Evolutionary conservation across 2,113 vertebrate genomes (phyloP), one percentile per base, ranked within the genome.

Genomic region (Toxotes jaculatrix): DNA sequence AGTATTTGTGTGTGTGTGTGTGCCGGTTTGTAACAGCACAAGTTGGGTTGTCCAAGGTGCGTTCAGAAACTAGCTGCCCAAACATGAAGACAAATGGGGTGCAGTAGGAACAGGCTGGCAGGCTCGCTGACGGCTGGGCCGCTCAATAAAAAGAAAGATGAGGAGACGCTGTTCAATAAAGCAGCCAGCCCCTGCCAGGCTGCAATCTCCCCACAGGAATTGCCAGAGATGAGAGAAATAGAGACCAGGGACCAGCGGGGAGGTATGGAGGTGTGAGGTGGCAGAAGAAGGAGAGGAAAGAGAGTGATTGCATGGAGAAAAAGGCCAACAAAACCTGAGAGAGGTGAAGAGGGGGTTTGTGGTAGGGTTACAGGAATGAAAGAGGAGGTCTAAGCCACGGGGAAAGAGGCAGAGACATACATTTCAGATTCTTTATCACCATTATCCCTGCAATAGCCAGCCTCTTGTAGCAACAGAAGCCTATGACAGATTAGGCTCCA

Each of bases 81-180:
- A 90, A 90, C 89, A 92, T 88, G 83, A 90, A 87, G 91, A 92
- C 83, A 91, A 92, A 93, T 92, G 81, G 74, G 82, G 65, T 84
- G 90, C 82, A 68, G 77, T 76, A 87, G 86, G 78, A 85, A 60
- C 7, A 42, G 87, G 79, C 87, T 75, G 76, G 77, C 87, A 88
- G 91, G 82, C 74, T 59, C 11, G 57, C 82, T 53, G 74, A 83
- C 10, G 74, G 77, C 80, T 40, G 60, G 38, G 74, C 67, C 77
- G 79, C 84, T 89, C 86, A 53, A 86, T 88, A 85, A 87, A 83
- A 84, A 80, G 79, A 88, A 80, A 76, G 89, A 92, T 90, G 87
- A 92, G 85, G 68, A 86, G 87, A 83, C 1, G 57, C 49, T 56
- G 89, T 88, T 89, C 88, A 90, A 87, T 89, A 87, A 85, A 86